These are phyloP conservation scores for Acleris emargana DNA, from an alignment of 2,888 invertebrate species.

Conservation along the genomic window DNA sequence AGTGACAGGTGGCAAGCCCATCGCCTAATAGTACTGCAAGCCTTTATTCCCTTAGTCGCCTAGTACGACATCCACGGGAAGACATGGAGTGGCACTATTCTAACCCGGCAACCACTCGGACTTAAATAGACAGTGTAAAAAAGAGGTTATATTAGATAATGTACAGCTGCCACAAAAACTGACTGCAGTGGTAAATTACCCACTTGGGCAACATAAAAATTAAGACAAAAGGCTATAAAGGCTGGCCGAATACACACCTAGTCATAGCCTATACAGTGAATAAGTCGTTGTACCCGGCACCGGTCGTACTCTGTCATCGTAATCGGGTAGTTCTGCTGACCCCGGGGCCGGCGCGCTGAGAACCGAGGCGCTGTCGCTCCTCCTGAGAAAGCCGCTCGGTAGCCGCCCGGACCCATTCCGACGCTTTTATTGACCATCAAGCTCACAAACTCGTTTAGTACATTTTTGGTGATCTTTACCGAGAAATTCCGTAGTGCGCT, in stretches of 20 bases:
- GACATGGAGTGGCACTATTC: too few species aligned
- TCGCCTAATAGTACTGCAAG: too few species aligned
- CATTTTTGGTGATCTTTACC: conserved; percentile 70
- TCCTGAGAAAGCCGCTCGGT: conserved; percentile 74
- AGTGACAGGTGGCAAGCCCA: too few species aligned
- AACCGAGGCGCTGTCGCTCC: conserved; percentile 52
- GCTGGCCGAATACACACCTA: background rate
- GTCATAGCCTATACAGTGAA: conserved; percentile 12
- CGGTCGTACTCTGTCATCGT: conserved; percentile 13
- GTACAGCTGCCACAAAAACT: too few species aligned
- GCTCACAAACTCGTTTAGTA: conserved; percentile 77
- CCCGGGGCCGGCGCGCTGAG: conserved; percentile 23
- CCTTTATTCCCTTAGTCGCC: too few species aligned
- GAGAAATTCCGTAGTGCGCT: conserved; percentile 62
- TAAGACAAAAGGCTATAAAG: background rate
- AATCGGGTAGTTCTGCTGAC: conserved; percentile 23
- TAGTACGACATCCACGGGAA: too few species aligned
- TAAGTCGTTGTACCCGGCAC: conserved; percentile 4
- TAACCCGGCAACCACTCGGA: too few species aligned
- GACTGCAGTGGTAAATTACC: too few species aligned
- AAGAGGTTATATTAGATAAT: too few species aligned
- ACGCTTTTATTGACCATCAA: conserved; percentile 78
- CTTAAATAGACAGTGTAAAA: too few species aligned
- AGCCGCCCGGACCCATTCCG: conserved; percentile 70
- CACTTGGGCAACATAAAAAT: background rate